Conservation (phyloP, 2,797 vertebrate genomes). For the Danio albolineatus region DNA sequence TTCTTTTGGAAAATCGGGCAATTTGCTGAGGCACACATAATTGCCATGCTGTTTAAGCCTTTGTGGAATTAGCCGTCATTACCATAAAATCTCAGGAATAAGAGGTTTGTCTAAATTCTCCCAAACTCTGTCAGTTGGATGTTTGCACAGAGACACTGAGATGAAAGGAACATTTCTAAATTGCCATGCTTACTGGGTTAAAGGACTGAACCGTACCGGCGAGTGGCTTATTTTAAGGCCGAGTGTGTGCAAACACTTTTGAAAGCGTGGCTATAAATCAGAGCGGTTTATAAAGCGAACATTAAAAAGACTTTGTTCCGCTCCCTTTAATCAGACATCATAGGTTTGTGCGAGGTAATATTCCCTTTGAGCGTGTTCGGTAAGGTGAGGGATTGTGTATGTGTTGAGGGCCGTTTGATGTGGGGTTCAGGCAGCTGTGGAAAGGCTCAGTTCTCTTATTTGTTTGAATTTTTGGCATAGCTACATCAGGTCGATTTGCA, state of each 20-base stretch:
- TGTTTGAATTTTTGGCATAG: slow-evolving; percentile 62
- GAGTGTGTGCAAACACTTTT: slow-evolving; percentile 26
- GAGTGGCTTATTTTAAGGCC: slow-evolving; percentile 11
- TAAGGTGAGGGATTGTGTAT: slow-evolving; percentile 69
- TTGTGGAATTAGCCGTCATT: slow-evolving; percentile 60
- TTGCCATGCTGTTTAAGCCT: slow-evolving; percentile 67
- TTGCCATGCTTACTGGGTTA: slow-evolving; percentile 28
- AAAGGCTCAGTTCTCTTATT: slow-evolving; percentile 58
- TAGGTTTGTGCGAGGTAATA: slow-evolving; percentile 71
- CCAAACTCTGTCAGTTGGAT: slow-evolving; percentile 31
- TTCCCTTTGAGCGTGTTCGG: slow-evolving; percentile 73
- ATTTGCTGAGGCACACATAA: slow-evolving; percentile 78
- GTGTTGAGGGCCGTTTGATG: slow-evolving; percentile 68
- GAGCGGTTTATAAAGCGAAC: slow-evolving; percentile 68
- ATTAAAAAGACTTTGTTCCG: slow-evolving; percentile 57
- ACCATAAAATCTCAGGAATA: slow-evolving; percentile 44
- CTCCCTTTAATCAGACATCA: slow-evolving; percentile 79
- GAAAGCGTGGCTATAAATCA: slow-evolving; percentile 49
- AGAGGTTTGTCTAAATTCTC: slow-evolving; percentile 39
- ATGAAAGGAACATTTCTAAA: slow-evolving; percentile 40
- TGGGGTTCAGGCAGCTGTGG: slow-evolving; percentile 62
- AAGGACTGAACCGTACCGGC: slow-evolving; percentile 9
- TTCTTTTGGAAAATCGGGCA: slow-evolving; percentile 78
- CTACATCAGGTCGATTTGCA: slow-evolving; percentile 56
- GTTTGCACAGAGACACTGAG: slow-evolving; percentile 39